Evolutionary conservation across 2,113 vertebrate genomes (phyloP).

Genomic region (Daboia siamensis): DNA sequence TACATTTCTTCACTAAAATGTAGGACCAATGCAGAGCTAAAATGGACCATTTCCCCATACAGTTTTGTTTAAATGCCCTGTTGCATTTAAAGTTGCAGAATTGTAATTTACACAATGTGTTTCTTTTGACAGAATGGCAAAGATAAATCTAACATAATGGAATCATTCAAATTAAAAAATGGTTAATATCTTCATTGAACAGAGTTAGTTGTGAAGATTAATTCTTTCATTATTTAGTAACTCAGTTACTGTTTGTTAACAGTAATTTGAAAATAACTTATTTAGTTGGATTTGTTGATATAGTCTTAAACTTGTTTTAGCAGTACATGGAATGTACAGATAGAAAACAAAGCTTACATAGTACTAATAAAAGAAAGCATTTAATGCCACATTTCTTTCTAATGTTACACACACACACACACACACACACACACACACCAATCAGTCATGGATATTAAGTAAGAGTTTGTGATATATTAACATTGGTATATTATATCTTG

Average conservation of each 20-base stretch:
- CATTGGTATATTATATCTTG: not conserved
- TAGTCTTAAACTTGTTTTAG: not conserved
- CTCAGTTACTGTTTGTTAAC: not conserved
- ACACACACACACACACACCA: no score
- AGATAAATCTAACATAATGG: not conserved
- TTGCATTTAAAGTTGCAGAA: not conserved
- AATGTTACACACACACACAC: not conserved
- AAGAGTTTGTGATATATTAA: not conserved
- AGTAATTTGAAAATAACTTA: not conserved
- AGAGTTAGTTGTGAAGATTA: not conserved
- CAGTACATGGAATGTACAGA: not conserved
- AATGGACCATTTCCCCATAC: slow-evolving; percentile 7
- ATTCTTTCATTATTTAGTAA: not conserved
- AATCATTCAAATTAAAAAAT: not conserved
- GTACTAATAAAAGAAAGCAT: not conserved
- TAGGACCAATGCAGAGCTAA: slow-evolving; percentile 11
- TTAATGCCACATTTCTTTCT: slow-evolving; percentile 21
- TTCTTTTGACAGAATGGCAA: not conserved
- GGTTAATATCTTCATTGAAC: not conserved
- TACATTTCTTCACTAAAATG: slow-evolving; percentile 26
- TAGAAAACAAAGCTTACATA: not conserved
- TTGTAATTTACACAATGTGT: not conserved
- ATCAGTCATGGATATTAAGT: not conserved
- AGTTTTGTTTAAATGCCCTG: not conserved
- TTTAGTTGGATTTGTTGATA: not conserved